Conservation (phyloP, 2,113 vertebrate genomes). For the Neoarius graeffei region DNA sequence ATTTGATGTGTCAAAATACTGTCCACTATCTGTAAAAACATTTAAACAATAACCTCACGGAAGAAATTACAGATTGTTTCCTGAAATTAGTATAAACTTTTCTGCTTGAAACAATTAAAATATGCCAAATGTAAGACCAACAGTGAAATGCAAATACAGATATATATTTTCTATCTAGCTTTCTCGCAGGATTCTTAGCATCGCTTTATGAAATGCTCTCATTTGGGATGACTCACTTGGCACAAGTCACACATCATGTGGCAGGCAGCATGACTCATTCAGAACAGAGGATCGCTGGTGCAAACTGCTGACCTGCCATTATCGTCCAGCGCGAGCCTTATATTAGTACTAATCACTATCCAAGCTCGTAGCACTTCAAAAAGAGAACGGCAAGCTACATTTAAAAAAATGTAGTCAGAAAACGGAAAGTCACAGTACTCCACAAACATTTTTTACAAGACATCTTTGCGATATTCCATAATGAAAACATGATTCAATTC, state of each 20-base stretch:
- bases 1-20: neutral
- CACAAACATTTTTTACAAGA: neutral
- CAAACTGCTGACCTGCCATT: slow-evolving; percentile 55
- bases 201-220: slow-evolving; percentile 58
- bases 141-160: neutral
- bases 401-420: neutral
- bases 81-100: neutral
- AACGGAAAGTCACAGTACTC: neutral
- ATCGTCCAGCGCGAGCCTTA: slow-evolving; percentile 49
- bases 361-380: slow-evolving; percentile 21
- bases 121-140: neutral
- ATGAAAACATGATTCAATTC: neutral
- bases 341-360: slow-evolving; percentile 37
- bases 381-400: neutral
- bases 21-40: slow-evolving; percentile 2
- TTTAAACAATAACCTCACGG: neutral
- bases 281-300: slow-evolving; percentile 52
- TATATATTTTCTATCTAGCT: slow-evolving; percentile 26
- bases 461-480: neutral
- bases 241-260: slow-evolving; percentile 71
- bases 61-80: neutral
- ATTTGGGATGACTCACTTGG: slow-evolving; percentile 68
- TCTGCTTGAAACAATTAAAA: neutral
- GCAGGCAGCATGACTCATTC: slow-evolving; percentile 69
- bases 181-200: slow-evolving; percentile 50